phyloP scores from a whole-genome alignment of 2,888 invertebrate species.

The Eurois occulta region DNA sequence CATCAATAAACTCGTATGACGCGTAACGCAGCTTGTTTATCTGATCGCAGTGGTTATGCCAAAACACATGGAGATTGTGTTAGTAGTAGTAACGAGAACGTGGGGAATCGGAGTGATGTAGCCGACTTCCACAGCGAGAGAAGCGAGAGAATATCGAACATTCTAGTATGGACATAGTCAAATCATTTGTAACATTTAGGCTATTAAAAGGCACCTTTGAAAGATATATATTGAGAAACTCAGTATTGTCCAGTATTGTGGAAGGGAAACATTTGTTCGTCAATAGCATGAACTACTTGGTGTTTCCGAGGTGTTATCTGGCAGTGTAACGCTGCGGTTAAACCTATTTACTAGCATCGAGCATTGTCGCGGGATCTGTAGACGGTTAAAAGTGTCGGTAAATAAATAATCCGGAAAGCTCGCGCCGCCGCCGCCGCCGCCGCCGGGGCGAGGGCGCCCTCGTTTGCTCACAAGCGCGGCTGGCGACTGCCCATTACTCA shows the following conservation, averaged over 20 bases:
- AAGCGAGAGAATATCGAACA: no score
- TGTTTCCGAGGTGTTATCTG: neutral
- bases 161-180: neutral
- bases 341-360: constrained; percentile 23
- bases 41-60: constrained; percentile 13
- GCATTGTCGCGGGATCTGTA: neutral
- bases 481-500: constrained; percentile 29
- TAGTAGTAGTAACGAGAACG: neutral
- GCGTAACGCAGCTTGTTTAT: neutral
- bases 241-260: no score
- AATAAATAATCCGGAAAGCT: constrained; percentile 37
- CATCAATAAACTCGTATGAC: neutral
- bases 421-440: neutral
- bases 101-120: neutral
- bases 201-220: neutral
- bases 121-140: neutral
- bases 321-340: constrained; percentile 20
- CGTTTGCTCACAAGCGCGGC: constrained; percentile 16
- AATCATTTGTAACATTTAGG: neutral
- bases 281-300: no score
- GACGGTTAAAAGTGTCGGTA: constrained; percentile 30
- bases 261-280: no score
- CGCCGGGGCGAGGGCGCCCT: constrained; percentile 7
- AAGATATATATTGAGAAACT: neutral
- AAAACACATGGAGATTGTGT: constrained; percentile 5